Base-by-base conservation (phyloP, 1,140 invertebrate species). In the Danaus melanippus region DNA sequence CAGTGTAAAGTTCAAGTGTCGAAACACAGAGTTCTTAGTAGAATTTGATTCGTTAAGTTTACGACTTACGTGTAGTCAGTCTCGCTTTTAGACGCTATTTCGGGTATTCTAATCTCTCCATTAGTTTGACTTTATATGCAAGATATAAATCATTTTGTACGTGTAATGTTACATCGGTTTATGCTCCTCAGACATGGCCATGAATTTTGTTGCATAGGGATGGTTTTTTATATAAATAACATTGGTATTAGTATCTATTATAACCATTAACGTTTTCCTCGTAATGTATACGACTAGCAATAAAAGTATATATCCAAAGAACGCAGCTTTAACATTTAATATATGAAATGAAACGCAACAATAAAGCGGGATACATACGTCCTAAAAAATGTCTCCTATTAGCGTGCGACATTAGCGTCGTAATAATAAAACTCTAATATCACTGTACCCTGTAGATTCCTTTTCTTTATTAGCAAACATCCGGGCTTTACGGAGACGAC, bases 361-460 rank as follows among this genome's bases (percentile, higher is more conserved):
- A 50, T 50, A 50, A 50, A 15, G 21, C 7, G 11, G 42, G 32
- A 50, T 50, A 40, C 12, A 51, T 44, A 51, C 56, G 40, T 57
- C 49, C 56, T 57, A 61, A 64, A 56, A 66, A 62, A 57, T 57
- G 11, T 51, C 40, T 58, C 54, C 62, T 63, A 51, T 68, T 66
- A 64, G 56, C 60, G 61, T 51, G 61, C 41, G 53, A 67, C 69
- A 72, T 74, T 71, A 72, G 65, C 61, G 55, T 64, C 62, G 69
- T 74, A 71, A 76, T 76, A 76, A 75, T 75, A 76, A 76, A 72
- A 64, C 44, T 63, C 66, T 53, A 41, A 57, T 67, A 42, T 68
- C 56, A 62, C 58, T 10, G 44, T 50, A 51, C 58, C 53, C 62
- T 58, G 58, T 59, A 58, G 61, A 64, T 67, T 66, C 64, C 50